Base-by-base conservation (phyloP, 2,888 invertebrate species). In the Digitonthophagus gazella region DNA sequence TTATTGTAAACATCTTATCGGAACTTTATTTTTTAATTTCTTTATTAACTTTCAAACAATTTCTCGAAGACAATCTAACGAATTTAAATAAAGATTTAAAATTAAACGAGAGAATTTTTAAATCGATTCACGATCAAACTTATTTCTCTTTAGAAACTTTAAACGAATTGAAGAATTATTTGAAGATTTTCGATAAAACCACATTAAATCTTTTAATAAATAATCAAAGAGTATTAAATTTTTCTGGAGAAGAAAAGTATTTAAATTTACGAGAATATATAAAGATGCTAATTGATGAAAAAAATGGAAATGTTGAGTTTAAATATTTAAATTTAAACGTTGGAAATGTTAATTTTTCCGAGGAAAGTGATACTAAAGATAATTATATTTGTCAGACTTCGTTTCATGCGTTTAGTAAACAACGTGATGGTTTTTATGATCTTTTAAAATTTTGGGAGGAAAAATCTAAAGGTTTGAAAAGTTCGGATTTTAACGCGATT, bases 361-460 rank as follows among this genome's bases (percentile, higher is more conserved):
- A 89, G 1, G 96, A 96, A 71, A 94, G 93, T 0, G 96, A 96
- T 77, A 93, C 93, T 66, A 85, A 88, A 1, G 89, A 91, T 54
- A 93, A 95, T 78, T 97, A 96, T 79, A 90, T 93, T 0, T 87
- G 87, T 0, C 85, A 88, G 54, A 79, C 84, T 3, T 89, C 92
- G 64, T 96, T 95, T 78, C 88, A 89, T 55, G 86, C 89, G 16
- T 96, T 96, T 76, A 75, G 79, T 74, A 93, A 92, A 74, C 96
- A 96, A 77, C 84, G 96, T 55, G 96, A 97, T 81, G 84, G 90
- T 74, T 97, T 96, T 80, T 96, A 95, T 79, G 92, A 91, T 67
- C 88, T 92, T 67, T 83, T 94, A 44, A 87, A 91, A 69, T 84
- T 85, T 55, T 93, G 93, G 93, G 89, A 92, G 76, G 87, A 90